Conservation (phyloP, 2,888 invertebrate genomes). For the Cynaeus angustus region DNA sequence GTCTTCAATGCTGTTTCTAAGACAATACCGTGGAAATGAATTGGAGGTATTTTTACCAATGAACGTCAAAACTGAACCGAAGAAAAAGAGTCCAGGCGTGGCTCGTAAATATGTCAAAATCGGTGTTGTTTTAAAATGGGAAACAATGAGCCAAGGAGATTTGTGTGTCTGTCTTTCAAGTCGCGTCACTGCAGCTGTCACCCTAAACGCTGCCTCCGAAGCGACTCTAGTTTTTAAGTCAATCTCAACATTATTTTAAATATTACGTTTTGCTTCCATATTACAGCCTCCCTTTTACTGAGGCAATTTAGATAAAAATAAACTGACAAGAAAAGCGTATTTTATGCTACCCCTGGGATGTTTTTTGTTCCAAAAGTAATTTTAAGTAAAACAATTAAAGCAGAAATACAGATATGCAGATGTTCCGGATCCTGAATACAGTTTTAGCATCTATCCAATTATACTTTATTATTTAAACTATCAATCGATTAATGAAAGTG, state of each 20-base stretch:
- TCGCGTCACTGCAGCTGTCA: constrained; percentile 69
- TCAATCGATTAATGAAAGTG: constrained; percentile 9
- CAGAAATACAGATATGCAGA: constrained; percentile 46
- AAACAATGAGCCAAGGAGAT: constrained; percentile 71
- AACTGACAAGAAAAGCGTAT: constrained; percentile 63
- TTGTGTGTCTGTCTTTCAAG: constrained; percentile 69
- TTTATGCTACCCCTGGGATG: constrained; percentile 62
- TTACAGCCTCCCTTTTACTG: constrained; percentile 41
- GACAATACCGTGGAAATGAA: constrained; percentile 57
- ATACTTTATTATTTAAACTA: constrained; percentile 1
- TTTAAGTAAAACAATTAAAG: constrained; percentile 63
- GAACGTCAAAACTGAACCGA: constrained; percentile 62
- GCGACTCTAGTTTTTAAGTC: constrained; percentile 63
- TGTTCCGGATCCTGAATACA: constrained; percentile 26
- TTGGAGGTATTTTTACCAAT: constrained; percentile 64
- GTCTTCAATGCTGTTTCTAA: constrained; percentile 5
- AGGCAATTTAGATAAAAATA: constrained; percentile 66
- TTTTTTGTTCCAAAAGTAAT: constrained; percentile 62
- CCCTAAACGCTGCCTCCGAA: constrained; percentile 61
- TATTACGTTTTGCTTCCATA: constrained; percentile 53
- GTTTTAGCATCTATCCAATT: constrained; percentile 7
- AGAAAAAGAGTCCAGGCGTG: constrained; percentile 63
- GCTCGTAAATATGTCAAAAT: constrained; percentile 71
- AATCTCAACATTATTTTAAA: constrained; percentile 63
- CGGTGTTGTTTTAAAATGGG: constrained; percentile 71